A percentile compares a stretch with the other conserved stretches of the same genome.
phyloP scores from a whole-genome alignment of 64 coral and sea anemone genomes.

The Trachythela sp. region DNA sequence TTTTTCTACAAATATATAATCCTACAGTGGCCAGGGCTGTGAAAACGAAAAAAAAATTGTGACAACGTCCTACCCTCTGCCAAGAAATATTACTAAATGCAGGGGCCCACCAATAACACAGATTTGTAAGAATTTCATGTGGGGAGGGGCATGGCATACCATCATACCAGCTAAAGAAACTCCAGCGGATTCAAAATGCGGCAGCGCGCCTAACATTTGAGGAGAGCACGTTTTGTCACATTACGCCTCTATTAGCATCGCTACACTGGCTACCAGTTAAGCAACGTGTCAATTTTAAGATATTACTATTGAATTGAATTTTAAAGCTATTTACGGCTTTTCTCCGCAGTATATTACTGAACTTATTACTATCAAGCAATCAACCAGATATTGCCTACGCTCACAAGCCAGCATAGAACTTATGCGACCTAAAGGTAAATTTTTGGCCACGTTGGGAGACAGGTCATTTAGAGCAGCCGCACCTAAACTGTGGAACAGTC shows the following conservation, averaged over 20 bases:
- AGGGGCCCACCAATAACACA: too few species aligned
- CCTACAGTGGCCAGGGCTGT: too few species aligned
- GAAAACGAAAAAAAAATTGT: too few species aligned
- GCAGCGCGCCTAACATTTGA: neutral
- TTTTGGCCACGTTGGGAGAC: neutral
- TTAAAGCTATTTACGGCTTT: conserved; percentile 1
- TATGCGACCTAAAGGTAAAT: neutral
- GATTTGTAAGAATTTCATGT: too few species aligned
- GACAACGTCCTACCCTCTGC: too few species aligned
- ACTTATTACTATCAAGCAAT: conserved; percentile 1
- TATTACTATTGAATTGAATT: conserved; percentile 3
- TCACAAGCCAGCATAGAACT: conserved; percentile 21
- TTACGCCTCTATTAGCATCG: neutral
- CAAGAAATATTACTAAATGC: too few species aligned
- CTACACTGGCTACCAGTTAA: conserved; percentile 23
- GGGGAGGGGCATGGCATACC: too few species aligned
- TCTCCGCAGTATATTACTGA: conserved; percentile 5
- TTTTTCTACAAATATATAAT: too few species aligned
- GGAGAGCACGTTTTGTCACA: conserved; percentile 31
- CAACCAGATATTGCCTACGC: too few species aligned
- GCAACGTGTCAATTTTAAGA: conserved; percentile 3
- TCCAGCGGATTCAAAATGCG: conserved; percentile 26
- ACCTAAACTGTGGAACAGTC: conserved; percentile 17
- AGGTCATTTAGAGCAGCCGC: conserved; percentile 12
- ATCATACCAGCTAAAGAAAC: conserved; percentile 7